Conservation (phyloP, 2,797 vertebrate species). For the Melanotaenia parkinsoni region DNA sequence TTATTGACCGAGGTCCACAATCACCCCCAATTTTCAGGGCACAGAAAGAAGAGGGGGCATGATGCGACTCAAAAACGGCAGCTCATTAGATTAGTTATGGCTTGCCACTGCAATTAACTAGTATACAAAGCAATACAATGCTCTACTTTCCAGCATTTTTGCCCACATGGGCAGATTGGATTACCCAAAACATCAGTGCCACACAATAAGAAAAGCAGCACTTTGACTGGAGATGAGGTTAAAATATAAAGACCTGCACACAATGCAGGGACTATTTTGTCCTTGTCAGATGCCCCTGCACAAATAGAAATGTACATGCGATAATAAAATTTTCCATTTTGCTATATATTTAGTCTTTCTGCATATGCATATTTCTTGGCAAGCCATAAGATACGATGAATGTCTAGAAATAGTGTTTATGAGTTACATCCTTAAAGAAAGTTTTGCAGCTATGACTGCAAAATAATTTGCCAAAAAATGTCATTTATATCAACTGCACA, state of each 20-base stretch:
- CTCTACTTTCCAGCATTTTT: slow-evolving; percentile 81
- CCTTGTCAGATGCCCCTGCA: slow-evolving; percentile 15
- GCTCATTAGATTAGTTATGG: slow-evolving; percentile 86
- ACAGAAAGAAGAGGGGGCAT: slow-evolving; percentile 62
- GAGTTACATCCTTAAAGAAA: background rate
- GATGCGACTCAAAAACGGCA: slow-evolving; percentile 60
- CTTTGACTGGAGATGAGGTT: slow-evolving; percentile 30
- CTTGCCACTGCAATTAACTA: slow-evolving; percentile 84
- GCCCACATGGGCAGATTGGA: slow-evolving; percentile 57
- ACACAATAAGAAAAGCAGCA: slow-evolving; percentile 34
- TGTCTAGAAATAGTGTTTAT: background rate
- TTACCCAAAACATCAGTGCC: slow-evolving; percentile 54
- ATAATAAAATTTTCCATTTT: background rate
- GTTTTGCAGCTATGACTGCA: background rate
- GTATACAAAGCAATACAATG: slow-evolving; percentile 68
- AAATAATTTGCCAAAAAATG: background rate
- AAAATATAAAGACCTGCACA: slow-evolving; percentile 25
- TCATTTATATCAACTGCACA: background rate
- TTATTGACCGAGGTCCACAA: slow-evolving; percentile 84
- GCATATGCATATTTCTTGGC: background rate
- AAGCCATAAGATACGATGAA: background rate
- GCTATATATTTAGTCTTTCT: no score
- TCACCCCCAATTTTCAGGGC: slow-evolving; percentile 74
- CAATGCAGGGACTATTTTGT: slow-evolving; percentile 5
- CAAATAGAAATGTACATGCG: background rate